Percentiles rank a stretch among this genome's conserved stretches.
phyloP scores from a whole-genome alignment of 30 jellyfish, hydroid and myxozoan species.

The Chrysaora quinquecirrha region DNA sequence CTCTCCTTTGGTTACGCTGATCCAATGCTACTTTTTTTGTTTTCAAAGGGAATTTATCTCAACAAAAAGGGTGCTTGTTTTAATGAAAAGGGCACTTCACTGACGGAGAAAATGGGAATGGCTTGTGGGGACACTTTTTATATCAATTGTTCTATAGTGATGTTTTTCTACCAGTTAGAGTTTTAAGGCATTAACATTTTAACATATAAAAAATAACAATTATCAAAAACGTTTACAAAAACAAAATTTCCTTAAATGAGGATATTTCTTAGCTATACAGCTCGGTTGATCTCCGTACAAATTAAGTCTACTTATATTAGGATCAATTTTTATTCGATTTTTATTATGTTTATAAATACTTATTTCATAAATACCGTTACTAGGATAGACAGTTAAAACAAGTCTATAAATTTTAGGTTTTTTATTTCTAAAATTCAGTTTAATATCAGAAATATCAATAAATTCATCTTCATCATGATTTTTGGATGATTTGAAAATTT shows the following conservation, averaged over 20 bases:
- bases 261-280: slow-evolving; percentile 37
- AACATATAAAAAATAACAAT: too few relatives aligned
- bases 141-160: too few relatives aligned
- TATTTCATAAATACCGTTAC: slow-evolving; percentile 64
- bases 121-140: too few relatives aligned
- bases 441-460: not conserved
- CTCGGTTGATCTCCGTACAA: slow-evolving; percentile 63
- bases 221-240: slow-evolving; percentile 31
- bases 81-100: too few relatives aligned
- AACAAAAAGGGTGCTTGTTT: too few relatives aligned
- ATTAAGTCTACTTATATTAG: slow-evolving; percentile 66
- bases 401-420: slow-evolving; percentile 27
- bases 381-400: slow-evolving; percentile 52
- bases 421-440: not conserved
- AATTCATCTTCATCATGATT: not conserved
- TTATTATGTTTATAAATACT: slow-evolving; percentile 14
- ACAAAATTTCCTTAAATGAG: slow-evolving; percentile 67
- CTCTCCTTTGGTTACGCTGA: too few relatives aligned
- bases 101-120: too few relatives aligned
- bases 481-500: not conserved
- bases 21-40: too few relatives aligned
- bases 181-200: too few relatives aligned
- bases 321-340: slow-evolving; percentile 10
- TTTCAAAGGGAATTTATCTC: too few relatives aligned
- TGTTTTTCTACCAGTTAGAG: too few relatives aligned